phyloP scores from a whole-genome alignment of 2,797 vertebrate species.

The Alcedo atthis region DNA sequence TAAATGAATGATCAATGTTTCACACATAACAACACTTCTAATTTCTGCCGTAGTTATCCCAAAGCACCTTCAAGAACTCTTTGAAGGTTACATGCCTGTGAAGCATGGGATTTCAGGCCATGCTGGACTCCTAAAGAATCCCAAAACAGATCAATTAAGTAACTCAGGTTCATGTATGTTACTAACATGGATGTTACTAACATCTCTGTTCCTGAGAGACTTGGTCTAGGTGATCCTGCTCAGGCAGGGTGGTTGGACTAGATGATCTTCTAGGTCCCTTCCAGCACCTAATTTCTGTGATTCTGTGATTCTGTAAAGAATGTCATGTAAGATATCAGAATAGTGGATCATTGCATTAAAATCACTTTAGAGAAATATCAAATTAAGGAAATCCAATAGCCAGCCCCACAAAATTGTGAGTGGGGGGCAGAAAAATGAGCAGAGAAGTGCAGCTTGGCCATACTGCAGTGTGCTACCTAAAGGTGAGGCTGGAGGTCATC shows the following conservation, averaged over 20 bases:
- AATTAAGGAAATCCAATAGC: background rate
- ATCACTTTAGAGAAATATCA: background rate
- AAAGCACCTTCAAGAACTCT: background rate
- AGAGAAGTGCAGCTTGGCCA: background rate
- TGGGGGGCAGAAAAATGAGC: background rate
- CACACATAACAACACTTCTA: background rate
- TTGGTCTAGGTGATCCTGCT: too few relatives aligned
- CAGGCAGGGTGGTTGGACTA: too few relatives aligned
- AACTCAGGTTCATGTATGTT: background rate
- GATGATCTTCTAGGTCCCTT: too few relatives aligned
- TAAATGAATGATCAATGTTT: background rate
- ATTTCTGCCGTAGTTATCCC: background rate
- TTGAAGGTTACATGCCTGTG: background rate
- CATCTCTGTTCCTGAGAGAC: too few relatives aligned
- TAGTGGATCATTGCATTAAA: background rate
- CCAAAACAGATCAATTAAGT: background rate
- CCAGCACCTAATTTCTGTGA: too few relatives aligned
- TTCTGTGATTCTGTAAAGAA: too few relatives aligned
- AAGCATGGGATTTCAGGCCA: background rate
- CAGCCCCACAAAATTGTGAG: background rate
- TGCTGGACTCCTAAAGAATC: background rate
- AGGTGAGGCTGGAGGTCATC: background rate
- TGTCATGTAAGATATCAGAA: background rate
- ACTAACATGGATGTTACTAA: too few relatives aligned
- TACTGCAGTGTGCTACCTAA: background rate